Conservation (phyloP, 2,888 invertebrate species). For the Nemoura dubitans region DNA sequence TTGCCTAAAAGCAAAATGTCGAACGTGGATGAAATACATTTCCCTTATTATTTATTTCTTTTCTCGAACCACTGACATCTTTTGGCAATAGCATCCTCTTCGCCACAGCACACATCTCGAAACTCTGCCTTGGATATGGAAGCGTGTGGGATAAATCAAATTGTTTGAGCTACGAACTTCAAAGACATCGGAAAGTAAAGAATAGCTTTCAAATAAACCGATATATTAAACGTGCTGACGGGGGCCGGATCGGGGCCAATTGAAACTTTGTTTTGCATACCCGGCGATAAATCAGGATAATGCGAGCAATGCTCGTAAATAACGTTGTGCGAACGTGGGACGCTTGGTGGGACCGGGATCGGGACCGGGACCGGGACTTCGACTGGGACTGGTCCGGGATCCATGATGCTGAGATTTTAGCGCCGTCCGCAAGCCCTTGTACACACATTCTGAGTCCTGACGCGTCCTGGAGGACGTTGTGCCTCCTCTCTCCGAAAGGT, state of each 20-base stretch:
- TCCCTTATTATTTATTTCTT: neutral
- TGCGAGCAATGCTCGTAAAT: constrained; percentile 35
- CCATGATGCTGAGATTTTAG: neutral
- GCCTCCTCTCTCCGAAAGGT: too few relatives aligned
- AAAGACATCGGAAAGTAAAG: constrained; percentile 18
- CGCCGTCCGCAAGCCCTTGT: neutral
- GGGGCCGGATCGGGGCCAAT: constrained; percentile 32
- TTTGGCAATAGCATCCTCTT: neutral
- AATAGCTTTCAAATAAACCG: constrained; percentile 38
- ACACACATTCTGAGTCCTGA: neutral
- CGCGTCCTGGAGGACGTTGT: neutral
- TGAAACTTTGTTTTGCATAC: constrained; percentile 38
- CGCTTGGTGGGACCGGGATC: neutral
- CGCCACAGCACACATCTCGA: neutral
- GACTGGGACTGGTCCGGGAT: neutral
- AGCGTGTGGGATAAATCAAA: neutral
- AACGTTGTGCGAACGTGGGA: constrained; percentile 8
- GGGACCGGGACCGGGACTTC: neutral
- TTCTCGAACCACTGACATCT: neutral
- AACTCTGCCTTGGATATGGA: neutral
- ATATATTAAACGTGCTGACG: constrained; percentile 34
- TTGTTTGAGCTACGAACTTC: neutral
- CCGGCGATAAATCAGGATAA: constrained; percentile 31
- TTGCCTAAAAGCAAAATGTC: constrained; percentile 12
- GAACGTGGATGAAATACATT: neutral